Evolutionary conservation across 2,113 vertebrate genomes (phyloP), one percentile per base, ranked within the genome.

Genomic region (Aspidoscelis tigris): DNA sequence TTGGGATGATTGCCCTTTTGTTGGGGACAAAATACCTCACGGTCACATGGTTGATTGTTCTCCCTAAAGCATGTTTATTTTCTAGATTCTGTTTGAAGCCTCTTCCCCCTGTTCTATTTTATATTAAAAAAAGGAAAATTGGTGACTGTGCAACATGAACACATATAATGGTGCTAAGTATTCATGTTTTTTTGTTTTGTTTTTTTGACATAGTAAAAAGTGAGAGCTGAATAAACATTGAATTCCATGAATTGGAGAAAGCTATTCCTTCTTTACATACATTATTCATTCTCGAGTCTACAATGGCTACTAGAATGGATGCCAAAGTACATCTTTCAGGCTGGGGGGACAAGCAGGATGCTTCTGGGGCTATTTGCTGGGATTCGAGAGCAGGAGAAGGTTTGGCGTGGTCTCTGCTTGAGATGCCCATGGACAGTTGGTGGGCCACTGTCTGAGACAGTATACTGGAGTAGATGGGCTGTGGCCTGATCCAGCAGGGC

Each of bases 191-290:
- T 33, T 33, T 33, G 33, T 33, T 33, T 33, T 33, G 33, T 65
- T 66, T n/a, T 84, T 3, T 89, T 83, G 83, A 58, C 43, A 24
- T 3, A 16, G 11, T 5, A 1, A 64, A 71, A 1, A 3, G 2
- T 20, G 84, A 77, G 41, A 79, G 26, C 5, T 83, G 18, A 80
- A 75, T 81, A 89, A 91, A 86, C 39, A 44, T 7, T 53, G 1
- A 74, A 55, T 80, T 58, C 26, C 87, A 79, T 18, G 85, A 44
- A 7, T 44, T 88, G 79, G 79, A 74, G 83, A 73, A 74, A 82
- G n/a, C 79, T 81, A 75, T 24, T 18, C 41, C 61, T 61, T 0
- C 69, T 44, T 88, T 87, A 86, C 88, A 81, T 88, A 41, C 43
- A 21, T 72, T 50, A 81, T 44, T 82, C 83, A 76, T 24, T 5